Conservation (phyloP, 2,113 vertebrate genomes). For the Alosa alosa region DNA sequence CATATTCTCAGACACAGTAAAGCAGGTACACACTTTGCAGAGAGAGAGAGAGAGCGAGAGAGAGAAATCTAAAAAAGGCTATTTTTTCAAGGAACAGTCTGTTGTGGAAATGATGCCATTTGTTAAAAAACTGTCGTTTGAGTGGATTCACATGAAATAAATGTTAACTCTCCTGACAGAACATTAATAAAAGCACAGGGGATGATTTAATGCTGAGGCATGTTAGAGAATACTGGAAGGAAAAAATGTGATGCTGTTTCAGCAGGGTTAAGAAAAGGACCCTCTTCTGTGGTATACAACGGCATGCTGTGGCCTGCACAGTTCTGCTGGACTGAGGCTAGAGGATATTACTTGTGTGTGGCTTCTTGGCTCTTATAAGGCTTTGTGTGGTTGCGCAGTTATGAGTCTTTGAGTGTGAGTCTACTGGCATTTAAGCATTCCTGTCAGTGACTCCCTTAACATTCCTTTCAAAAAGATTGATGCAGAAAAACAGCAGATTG, state of each 20-base stretch:
- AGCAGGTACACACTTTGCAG: slow-evolving; percentile 48
- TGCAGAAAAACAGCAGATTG: neutral
- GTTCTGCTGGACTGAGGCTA: too few relatives aligned
- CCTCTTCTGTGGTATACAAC: slow-evolving; percentile 46
- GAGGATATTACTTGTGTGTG: neutral
- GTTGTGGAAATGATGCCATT: slow-evolving; percentile 59
- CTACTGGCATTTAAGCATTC: too few relatives aligned
- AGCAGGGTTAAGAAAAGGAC: slow-evolving; percentile 25
- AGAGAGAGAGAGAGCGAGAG: neutral
- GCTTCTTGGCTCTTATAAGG: too few relatives aligned
- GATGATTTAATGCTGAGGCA: slow-evolving; percentile 64
- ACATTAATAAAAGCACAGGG: slow-evolving; percentile 66
- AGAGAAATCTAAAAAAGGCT: slow-evolving; percentile 40
- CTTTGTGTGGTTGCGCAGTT: too few relatives aligned
- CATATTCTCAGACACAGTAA: slow-evolving; percentile 40
- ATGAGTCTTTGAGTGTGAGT: too few relatives aligned
- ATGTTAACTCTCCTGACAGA: slow-evolving; percentile 66
- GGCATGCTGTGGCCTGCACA: too few relatives aligned
- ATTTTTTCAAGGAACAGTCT: slow-evolving; percentile 60
- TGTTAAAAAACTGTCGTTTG: slow-evolving; percentile 62
- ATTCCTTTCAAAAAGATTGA: neutral
- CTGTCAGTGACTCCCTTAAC: too few relatives aligned
- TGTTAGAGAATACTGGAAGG: slow-evolving; percentile 34
- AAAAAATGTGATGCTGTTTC: slow-evolving; percentile 33
- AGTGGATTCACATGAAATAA: slow-evolving; percentile 72